These are phyloP conservation scores for Limnephilus lunatus DNA, from an alignment of 2,888 invertebrate genomes.

Conservation along the genomic window DNA sequence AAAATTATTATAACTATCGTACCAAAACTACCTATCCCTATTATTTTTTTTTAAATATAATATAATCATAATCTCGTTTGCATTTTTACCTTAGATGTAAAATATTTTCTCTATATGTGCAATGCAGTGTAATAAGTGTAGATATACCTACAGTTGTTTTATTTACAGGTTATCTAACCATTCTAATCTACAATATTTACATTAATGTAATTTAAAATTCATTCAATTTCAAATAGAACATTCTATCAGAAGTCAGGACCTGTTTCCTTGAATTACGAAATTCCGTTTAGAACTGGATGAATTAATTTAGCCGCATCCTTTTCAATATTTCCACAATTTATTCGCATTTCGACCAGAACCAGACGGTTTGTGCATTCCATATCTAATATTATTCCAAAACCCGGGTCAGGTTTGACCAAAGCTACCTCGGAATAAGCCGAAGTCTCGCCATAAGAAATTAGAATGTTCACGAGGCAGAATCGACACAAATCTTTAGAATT, in stretches of 20 bases:
- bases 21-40: background rate
- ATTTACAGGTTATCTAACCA: background rate
- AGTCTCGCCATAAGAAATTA: background rate
- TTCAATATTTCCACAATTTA: background rate
- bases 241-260: background rate
- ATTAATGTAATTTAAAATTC: background rate
- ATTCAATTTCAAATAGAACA: background rate
- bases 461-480: background rate
- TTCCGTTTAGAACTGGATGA: background rate
- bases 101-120: background rate
- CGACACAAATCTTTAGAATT: background rate
- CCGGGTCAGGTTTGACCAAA: background rate
- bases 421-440: background rate
- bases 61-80: background rate
- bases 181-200: background rate
- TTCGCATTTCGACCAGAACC: conserved; percentile 12
- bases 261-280: background rate
- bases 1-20: too few species aligned
- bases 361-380: conserved; percentile 26
- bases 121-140: background rate
- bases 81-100: background rate
- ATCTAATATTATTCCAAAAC: conserved; percentile 29
- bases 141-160: background rate
- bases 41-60: background rate
- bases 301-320: conserved; percentile 14